phyloP scores from a whole-genome alignment of 2,797 vertebrate genomes.

The Australoheros facetus region DNA sequence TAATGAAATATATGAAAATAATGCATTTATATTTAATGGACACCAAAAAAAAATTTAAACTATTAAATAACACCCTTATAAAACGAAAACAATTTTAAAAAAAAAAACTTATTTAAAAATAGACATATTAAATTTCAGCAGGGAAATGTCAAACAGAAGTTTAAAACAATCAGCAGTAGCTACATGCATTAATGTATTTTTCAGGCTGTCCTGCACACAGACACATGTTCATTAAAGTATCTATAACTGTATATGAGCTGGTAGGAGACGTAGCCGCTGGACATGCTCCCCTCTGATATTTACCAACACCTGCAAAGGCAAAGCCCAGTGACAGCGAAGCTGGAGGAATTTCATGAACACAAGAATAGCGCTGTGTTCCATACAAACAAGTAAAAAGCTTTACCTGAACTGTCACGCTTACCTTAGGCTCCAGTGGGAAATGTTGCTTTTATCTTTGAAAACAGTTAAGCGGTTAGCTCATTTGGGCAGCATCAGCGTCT shows the following conservation, averaged over 20 bases:
- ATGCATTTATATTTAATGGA: neutral
- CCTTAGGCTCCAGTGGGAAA: conserved; percentile 28
- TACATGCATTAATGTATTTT: neutral
- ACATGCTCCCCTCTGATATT: conserved; percentile 8
- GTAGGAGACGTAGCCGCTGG: neutral
- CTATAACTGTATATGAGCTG: neutral
- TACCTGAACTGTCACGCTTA: conserved; percentile 1
- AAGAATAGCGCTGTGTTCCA: neutral
- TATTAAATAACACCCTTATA: too few species aligned
- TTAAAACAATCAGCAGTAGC: neutral
- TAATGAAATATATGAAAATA: neutral
- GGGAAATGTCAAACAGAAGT: neutral
- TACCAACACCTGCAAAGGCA: conserved; percentile 22
- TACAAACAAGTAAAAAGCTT: neutral
- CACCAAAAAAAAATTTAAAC: neutral
- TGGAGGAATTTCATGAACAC: neutral
- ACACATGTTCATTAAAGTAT: neutral
- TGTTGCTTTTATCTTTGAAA: conserved; percentile 24
- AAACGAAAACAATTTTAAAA: neutral
- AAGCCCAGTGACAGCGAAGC: conserved; percentile 2
- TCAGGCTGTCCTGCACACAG: neutral
- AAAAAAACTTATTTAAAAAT: neutral
- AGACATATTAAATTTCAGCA: neutral
- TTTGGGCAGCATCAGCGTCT: conserved; percentile 43
- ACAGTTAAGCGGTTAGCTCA: conserved; percentile 66